Base-by-base conservation (phyloP, 2,797 vertebrate genomes). In the Phoxinus dragarum region DNA sequence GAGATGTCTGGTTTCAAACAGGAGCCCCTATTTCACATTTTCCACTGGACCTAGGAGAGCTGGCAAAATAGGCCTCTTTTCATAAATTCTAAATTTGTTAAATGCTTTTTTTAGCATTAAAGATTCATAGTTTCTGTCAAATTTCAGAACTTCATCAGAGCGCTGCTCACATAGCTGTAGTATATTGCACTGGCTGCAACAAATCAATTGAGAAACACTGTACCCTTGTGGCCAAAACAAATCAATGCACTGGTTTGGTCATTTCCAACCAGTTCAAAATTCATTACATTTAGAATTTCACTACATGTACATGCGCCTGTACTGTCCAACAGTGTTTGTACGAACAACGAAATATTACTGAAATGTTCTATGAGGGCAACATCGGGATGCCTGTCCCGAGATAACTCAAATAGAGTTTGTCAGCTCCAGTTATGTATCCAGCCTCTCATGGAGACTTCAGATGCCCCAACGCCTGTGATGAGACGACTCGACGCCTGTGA, bases 131-230 rank as follows among this genome's bases (percentile, higher is more conserved):
- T 17, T 27, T 27, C 36, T 61, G 19, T 80, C 11, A 68, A 68
- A 42, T 71, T 21, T 81, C 17, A 56, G 9, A 71, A 42, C 38
- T 61, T 40, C 10, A 56, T 54, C 49, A 56, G 31, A 59, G 54
- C 34, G 27, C 69, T 74, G 42, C 80, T 34, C 6, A 61, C 19
- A 47, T 3, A 4, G 68, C 14, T 42, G n/a, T 34, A 14, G n/a
- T 71, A 11, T 31, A 40, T 31, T 19, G 4, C 21, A 21, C 54
- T 78, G 23, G n/a, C 49, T 72, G 36, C 54, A 74, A 49, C 19
- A 82, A n/a, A 31, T 75, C 42, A 49, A n/a, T 38, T 67, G 56
- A 84, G 19, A 67, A 52, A 78, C 82, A 84, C 74, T 78, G 74
- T 38, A 6, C 38, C 27, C 73, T 77, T 76, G 74, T 84, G 82